Evolutionary conservation across 2,888 invertebrate species (phyloP), one percentile per base, ranked within the genome.

Genomic region (Smittia sp.): DNA sequence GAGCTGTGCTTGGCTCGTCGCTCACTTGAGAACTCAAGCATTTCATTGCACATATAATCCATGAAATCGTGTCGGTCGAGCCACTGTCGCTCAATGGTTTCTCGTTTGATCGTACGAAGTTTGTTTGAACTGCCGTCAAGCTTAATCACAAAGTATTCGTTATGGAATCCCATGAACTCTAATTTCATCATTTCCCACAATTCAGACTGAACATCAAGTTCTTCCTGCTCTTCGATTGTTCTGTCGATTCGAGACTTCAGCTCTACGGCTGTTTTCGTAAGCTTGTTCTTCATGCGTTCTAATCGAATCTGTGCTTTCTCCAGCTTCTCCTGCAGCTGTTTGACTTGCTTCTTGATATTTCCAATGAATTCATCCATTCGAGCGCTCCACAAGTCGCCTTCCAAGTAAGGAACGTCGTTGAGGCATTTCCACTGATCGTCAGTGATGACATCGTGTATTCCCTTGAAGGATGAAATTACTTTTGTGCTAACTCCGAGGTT

Each of bases 291-390:
- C 4, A n/a, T n/a, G 2, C 4, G 2, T 6, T 6, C 2, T 2
- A 46, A n/a, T 46, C 11, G 46, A n/a, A 2, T 3, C n/a, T 46
- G 6, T 2, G 13, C 46, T 15, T n/a, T 13, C n/a, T 2, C 11
- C 3, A 46, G 2, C 2, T 6, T 46, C 2, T 11, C 11, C 15
- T 46, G 13, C 46, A 46, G 46, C 2, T 11, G 6, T 15, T 46
- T 11, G 11, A 32, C 32, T 32, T 46, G 46, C 3, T n/a, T 11
- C 46, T 11, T n/a, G 11, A 13, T 13, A 6, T n/a, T 46, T 46
- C 9, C 63, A 27, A 63, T 63, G 25, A 20, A 15, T n/a, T 63
- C 63, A 22, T 63, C 63, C 63, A 63, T 25, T 11, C 63, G 24
- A 3, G 15, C 27, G 4, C 24, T 15, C 63, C 63, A 63, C 1